phyloP scores from a whole-genome alignment of 2,888 invertebrate species.

The Pilophorus perplexus region DNA sequence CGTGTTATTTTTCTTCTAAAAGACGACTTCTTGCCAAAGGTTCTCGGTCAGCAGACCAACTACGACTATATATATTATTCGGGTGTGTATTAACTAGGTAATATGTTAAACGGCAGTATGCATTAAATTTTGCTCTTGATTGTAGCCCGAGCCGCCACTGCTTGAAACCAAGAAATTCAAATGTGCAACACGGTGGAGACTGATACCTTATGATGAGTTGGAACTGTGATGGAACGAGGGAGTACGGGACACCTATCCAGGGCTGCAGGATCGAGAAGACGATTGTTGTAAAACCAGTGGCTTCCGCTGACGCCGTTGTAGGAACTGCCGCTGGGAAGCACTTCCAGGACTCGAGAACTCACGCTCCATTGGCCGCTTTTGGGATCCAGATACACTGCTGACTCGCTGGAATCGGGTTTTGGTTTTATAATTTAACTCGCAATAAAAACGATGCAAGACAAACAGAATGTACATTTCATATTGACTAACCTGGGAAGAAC shows the following conservation, averaged over 20 bases:
- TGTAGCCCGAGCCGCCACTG: too few species aligned
- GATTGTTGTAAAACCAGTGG: slow-evolving; percentile 51
- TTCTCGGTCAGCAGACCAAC: too few species aligned
- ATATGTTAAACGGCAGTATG: too few species aligned
- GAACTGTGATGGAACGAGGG: slow-evolving; percentile 47
- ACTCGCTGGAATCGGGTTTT: slow-evolving; percentile 53
- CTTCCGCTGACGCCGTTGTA: slow-evolving; percentile 36
- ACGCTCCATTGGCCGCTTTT: slow-evolving; percentile 57
- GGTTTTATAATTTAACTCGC: too few species aligned
- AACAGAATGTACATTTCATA: background rate
- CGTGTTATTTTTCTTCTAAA: too few species aligned
- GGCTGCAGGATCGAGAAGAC: slow-evolving; percentile 49
- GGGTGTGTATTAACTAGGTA: too few species aligned
- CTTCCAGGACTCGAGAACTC: slow-evolving; percentile 53
- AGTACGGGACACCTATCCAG: slow-evolving; percentile 47
- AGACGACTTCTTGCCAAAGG: too few species aligned
- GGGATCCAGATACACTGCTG: slow-evolving; percentile 57
- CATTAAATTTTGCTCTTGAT: too few species aligned
- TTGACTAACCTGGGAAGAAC: slow-evolving; percentile 49
- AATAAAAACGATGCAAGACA: too few species aligned
- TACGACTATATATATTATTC: too few species aligned
- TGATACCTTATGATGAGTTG: slow-evolving; percentile 44
- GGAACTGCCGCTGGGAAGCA: slow-evolving; percentile 46
- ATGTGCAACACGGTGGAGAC: background rate
- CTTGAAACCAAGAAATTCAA: too few species aligned